A percentile compares a stretch with the other conserved stretches of the same genome.
These are phyloP conservation scores for Myiozetetes cayanensis DNA, from an alignment of 2,113 vertebrate genomes.

Conservation along the genomic window DNA sequence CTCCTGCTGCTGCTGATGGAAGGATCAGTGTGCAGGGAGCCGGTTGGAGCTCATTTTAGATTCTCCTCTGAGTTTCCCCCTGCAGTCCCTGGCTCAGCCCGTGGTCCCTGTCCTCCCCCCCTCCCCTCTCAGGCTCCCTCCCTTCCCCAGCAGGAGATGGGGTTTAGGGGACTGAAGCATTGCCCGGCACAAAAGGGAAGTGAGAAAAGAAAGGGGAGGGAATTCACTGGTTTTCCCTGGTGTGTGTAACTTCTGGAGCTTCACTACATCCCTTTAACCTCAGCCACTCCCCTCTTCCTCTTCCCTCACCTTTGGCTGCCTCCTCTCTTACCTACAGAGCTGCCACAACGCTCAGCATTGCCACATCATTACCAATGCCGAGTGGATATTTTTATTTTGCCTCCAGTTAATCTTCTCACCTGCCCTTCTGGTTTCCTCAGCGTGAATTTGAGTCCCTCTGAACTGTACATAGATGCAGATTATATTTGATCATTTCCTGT, in stretches of 20 bases:
- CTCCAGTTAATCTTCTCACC: neutral
- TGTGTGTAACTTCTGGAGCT: neutral
- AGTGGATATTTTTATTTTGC: neutral
- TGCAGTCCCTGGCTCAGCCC: neutral
- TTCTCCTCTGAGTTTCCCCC: neutral
- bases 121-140: neutral
- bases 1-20: neutral
- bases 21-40: neutral
- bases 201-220: neutral
- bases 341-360: neutral
- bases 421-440: neutral
- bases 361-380: neutral
- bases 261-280: neutral
- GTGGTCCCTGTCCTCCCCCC: neutral
- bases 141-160: neutral
- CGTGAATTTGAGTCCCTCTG: neutral
- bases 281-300: neutral
- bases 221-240: neutral
- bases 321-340: neutral
- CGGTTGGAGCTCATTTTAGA: too few species aligned
- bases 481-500: neutral
- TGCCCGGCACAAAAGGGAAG: neutral
- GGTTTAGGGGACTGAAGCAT: neutral
- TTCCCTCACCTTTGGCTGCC: neutral
- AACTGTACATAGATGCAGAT: neutral